These are phyloP conservation scores for Diadophis punctatus DNA, from an alignment of 2,113 vertebrate genomes.

Conservation along the genomic window DNA sequence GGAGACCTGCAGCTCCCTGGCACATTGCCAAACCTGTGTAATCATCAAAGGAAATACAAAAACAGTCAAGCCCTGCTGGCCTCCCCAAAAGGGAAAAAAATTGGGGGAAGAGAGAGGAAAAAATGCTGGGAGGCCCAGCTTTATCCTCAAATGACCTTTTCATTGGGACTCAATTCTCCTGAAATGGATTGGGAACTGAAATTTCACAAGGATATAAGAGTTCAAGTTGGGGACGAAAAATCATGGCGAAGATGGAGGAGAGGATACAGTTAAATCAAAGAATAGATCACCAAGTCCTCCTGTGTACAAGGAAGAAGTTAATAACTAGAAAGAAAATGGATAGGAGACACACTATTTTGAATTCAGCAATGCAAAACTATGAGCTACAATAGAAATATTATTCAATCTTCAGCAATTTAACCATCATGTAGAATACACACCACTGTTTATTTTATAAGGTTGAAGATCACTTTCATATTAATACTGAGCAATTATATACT, in stretches of 20 bases:
- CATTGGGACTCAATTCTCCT: not conserved
- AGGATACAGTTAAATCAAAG: not conserved
- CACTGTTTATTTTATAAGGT: not conserved
- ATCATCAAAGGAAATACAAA: slow-evolving; percentile 12
- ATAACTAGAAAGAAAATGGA: too few species aligned
- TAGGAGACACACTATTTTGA: not conserved
- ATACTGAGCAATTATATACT: not conserved
- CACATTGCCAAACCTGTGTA: slow-evolving; percentile 2
- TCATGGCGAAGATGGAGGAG: too few species aligned
- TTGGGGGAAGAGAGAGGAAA: not conserved
- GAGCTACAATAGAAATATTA: not conserved
- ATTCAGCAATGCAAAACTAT: not conserved
- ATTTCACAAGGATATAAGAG: not conserved
- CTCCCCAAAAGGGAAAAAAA: not conserved
- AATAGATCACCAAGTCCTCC: not conserved
- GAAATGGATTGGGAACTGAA: not conserved
- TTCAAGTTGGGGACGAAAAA: not conserved
- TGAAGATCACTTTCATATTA: not conserved
- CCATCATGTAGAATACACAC: not conserved
- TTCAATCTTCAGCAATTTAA: not conserved
- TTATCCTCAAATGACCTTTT: not conserved
- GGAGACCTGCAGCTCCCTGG: slow-evolving; percentile 22
- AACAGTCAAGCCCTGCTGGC: not conserved
- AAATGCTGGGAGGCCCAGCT: not conserved
- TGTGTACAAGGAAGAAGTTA: not conserved